Evolutionary conservation across 2,888 invertebrate genomes (phyloP), one percentile per base, ranked within the genome.

Genomic region (Noctua fimbriata): DNA sequence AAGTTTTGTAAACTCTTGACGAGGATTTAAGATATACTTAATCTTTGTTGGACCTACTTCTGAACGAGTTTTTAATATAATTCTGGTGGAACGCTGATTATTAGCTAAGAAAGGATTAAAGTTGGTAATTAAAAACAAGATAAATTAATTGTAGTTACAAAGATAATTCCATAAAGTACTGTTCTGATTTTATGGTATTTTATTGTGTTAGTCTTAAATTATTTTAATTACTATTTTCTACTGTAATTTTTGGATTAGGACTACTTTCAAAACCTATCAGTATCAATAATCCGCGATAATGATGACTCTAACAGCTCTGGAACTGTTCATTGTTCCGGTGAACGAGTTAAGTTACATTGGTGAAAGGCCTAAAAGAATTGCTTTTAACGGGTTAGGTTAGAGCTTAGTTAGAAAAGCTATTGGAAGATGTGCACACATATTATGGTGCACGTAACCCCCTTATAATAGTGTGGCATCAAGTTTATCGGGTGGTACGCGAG

Each of bases 21-120:
- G 74, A 83, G 74, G 74, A 66, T 71, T 78, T 75, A 83, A 75
- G 74, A 78, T 78, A 83, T 55, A 65, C 72, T 86, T 84, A 86
- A 83, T 83, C 84, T 78, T 75, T 75, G 84, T 86, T 84, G 72
- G 49, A 75, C 69, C 79, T 78, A 60, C 74, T 83, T 83, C n/a
- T 74, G 41, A 83, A 86, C 69, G 63, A 86, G 67, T 69, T 85
- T 81, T 73, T 66, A 74, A 74, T 66, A 74, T 70, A 60, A 82
- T 80, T 82, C 55, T 63, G 36, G 49, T 69, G 49, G 21, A 6
- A 58, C 32, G 55, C 18, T 63, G 41, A 44, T 80, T 69, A 79
- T 83, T 63, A 52, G n/a, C 69, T 52, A 16, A 69, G 47, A n/a
- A 67, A 36, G 14, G 18, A 79, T 71, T 47, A 72, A 60, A 63